A percentile compares a stretch with the other conserved stretches of the same genome.
phyloP scores from a whole-genome alignment of 2,113 vertebrate species.

The Ceuthmochares aereus region DNA sequence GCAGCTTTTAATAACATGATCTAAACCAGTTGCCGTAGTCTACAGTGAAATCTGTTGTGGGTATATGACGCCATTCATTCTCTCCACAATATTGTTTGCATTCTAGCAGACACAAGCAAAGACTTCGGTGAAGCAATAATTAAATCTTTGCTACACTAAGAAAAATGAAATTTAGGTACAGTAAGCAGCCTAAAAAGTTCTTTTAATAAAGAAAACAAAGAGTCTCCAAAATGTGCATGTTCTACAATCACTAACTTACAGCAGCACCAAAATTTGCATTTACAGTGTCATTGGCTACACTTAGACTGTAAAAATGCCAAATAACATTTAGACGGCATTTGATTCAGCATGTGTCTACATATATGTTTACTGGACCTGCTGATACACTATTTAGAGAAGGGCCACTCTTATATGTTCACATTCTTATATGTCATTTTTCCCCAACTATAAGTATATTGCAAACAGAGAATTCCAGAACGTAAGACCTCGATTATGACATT shows the following conservation, averaged over 20 bases:
- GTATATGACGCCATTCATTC: not conserved
- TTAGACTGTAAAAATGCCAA: not conserved
- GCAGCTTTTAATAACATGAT: constrained; percentile 47
- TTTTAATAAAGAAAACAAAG: not conserved
- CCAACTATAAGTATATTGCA: not conserved
- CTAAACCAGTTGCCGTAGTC: not conserved
- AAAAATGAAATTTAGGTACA: constrained; percentile 24
- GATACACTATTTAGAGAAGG: not conserved
- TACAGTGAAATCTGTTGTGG: not conserved
- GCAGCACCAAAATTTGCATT: not conserved
- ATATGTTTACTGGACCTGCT: not conserved
- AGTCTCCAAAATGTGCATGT: not conserved
- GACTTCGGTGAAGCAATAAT: constrained; percentile 19
- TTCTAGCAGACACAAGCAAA: constrained; percentile 43
- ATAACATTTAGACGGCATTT: too few relatives aligned
- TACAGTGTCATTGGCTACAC: not conserved
- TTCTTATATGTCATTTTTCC: not conserved
- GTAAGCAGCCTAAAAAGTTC: not conserved
- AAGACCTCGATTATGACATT: not conserved
- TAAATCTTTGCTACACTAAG: constrained; percentile 15
- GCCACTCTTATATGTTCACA: not conserved
- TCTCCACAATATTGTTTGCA: not conserved
- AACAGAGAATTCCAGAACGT: not conserved
- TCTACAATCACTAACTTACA: not conserved
- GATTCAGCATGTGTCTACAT: too few relatives aligned